phyloP scores from a whole-genome alignment of 2,888 invertebrate species.

The Thecophora atra region DNA sequence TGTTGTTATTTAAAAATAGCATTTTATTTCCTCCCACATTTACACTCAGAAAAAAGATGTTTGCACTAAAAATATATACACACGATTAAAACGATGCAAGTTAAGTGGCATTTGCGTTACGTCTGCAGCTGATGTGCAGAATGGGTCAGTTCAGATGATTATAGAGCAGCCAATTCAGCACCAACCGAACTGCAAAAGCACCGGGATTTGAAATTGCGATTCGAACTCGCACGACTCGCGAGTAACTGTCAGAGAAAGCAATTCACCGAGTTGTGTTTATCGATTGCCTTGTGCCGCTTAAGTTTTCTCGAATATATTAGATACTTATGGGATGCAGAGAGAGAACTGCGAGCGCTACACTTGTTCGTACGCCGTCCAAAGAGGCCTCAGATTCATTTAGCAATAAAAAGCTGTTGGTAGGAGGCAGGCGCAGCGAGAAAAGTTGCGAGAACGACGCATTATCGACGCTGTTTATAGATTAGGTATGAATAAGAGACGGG shows the following conservation, averaged over 20 bases:
- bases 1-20: slow-evolving; percentile 35
- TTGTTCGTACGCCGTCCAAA: neutral
- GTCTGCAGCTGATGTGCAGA: neutral
- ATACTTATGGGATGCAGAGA: neutral
- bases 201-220: neutral
- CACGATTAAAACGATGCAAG: neutral
- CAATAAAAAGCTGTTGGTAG: no score
- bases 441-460: no score
- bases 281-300: neutral
- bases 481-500: no score
- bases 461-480: no score
- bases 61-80: slow-evolving; percentile 23
- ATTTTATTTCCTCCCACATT: slow-evolving; percentile 37
- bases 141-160: slow-evolving; percentile 3
- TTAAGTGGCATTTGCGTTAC: neutral
- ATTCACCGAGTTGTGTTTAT: neutral
- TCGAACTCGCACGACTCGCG: no score
- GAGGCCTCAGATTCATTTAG: no score
- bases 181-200: no score
- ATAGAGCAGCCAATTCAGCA: neutral
- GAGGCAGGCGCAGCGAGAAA: no score
- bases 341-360: neutral
- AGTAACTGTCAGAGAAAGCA: no score
- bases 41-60: slow-evolving; percentile 30
- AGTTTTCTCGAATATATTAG: neutral